Evolutionary conservation across 2,888 invertebrate genomes (phyloP), one percentile per base, ranked within the genome.

Genomic region (Apodemia zela): DNA sequence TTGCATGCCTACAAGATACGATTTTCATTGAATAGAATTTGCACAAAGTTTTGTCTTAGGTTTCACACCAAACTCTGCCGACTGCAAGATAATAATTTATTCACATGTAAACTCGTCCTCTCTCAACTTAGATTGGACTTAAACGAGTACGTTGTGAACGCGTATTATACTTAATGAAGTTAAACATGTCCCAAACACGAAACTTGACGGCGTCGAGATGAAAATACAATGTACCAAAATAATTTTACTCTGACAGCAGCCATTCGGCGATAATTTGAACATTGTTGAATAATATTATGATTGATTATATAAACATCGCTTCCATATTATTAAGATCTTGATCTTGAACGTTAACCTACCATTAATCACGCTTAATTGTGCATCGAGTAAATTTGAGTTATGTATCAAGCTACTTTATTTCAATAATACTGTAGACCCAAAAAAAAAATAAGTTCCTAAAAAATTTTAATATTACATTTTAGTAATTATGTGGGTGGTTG

Each of bases 81-180:
- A 77, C 81, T 81, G 83, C 80, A 75, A 82, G 83, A 88, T 88
- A 84, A 86, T 89, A 89, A 91, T 90, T 90, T 90, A 90, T 91
- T 90, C 87, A 90, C 86, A 85, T 83, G 84, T 83, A 87, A 89
- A 88, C 84, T 86, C 81, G 80, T 81, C 81, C 79, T 79, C 42
- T 42, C 82, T 75, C 79, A 89, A 89, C 89, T 91, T 91, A 90
- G 88, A 91, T 91, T 91, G 89, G 87, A 88, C 89, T 90, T 91
- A 89, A 91, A 89, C 86, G 89, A 89, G 89, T 85, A 89, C 84
- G 86, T 85, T 84, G 84, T 80, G 80, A 84, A 79, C 85, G 74
- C 76, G 84, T 87, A 88, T 88, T 87, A 88, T 87, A 85, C 83
- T 84, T 89, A 89, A 90, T 89, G 88, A 88, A 89, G 86, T 90